phyloP scores from a whole-genome alignment of 2,888 invertebrate genomes.

The Matsumyia berberina region DNA sequence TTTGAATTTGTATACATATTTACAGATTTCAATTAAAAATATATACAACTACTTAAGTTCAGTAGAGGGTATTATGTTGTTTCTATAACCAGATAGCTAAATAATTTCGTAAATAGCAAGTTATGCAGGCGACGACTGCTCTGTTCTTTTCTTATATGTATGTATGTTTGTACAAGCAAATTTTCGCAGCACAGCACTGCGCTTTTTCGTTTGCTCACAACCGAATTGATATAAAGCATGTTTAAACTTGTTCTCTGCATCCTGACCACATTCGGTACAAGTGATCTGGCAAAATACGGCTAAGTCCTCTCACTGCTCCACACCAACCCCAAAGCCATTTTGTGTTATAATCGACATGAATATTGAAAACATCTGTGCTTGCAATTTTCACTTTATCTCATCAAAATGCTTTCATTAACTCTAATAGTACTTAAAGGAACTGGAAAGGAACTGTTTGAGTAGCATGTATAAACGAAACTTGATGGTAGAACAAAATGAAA shows the following conservation, averaged over 20 bases:
- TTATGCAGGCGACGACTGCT: not conserved
- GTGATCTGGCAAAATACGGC: constrained; percentile 38
- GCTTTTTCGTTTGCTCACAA: too few relatives aligned
- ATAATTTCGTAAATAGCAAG: not conserved
- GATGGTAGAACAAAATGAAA: constrained; percentile 47
- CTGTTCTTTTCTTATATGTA: not conserved
- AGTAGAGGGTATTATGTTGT: too few relatives aligned
- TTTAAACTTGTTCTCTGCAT: constrained; percentile 27
- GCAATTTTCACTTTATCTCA: constrained; percentile 69
- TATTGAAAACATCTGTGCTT: constrained; percentile 69
- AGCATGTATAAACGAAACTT: constrained; percentile 57
- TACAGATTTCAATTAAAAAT: too few relatives aligned
- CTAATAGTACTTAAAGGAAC: constrained; percentile 61
- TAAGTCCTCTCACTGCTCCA: constrained; percentile 24
- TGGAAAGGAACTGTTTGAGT: constrained; percentile 41
- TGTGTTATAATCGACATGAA: constrained; percentile 65
- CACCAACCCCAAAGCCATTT: constrained; percentile 32
- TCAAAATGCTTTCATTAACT: constrained; percentile 67
- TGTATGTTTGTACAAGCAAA: too few relatives aligned
- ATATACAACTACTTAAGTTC: too few relatives aligned
- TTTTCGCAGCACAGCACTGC: too few relatives aligned
- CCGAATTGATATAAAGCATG: constrained; percentile 4
- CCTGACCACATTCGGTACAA: constrained; percentile 57
- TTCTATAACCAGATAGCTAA: too few relatives aligned
- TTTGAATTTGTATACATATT: too few relatives aligned